Evolutionary conservation across 2,797 vertebrate species (phyloP), one percentile per base, ranked within the genome.

Genomic region (Muscicapa striata): DNA sequence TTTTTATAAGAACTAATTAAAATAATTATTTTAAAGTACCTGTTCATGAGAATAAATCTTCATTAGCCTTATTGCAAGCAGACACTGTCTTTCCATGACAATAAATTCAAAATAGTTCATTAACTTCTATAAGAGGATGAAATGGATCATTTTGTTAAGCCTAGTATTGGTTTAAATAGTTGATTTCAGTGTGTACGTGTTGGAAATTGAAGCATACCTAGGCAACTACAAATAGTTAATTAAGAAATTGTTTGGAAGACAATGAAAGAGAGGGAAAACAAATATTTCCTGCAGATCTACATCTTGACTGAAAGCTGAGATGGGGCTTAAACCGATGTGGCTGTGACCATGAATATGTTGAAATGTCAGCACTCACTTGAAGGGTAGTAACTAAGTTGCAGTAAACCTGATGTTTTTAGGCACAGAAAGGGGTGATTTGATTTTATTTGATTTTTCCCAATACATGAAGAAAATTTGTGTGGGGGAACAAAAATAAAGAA

Each of bases 21-120:
- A 97, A 97, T 94, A 97, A 97, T 97, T 97, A 66, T 94, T 96
- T 96, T 96, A 95, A 97, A 97, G 91, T 96, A 85, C 70, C 80
- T 92, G 95, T 89, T 97, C 87, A 84, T 94, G 83, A 97, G 91
- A 89, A 87, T 92, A 88, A 87, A 82, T 94, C 75, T 96, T 97
- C 78, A 97, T 96, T 91, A 95, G 59, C 70, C 29, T 96, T 97
- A 97, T 97, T 98, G 94, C 86, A 87, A 89, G 81, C 70, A 97
- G 91, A 77, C 75, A 89, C 54, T 94, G 68, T 96, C 92, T 95
- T 97, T 96, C 90, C 83, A 88, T 63, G 80, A 93, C 90, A 97
- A 87, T 96, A 96, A 97, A 96, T 94, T 96, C 89, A 92, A 92
- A 97, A 55, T 91, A 85, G 90, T 89, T 97, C 89, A 96, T 98